Evolutionary conservation across 2,888 invertebrate species (phyloP).

Genomic region (Polydrusus cervinus): DNA sequence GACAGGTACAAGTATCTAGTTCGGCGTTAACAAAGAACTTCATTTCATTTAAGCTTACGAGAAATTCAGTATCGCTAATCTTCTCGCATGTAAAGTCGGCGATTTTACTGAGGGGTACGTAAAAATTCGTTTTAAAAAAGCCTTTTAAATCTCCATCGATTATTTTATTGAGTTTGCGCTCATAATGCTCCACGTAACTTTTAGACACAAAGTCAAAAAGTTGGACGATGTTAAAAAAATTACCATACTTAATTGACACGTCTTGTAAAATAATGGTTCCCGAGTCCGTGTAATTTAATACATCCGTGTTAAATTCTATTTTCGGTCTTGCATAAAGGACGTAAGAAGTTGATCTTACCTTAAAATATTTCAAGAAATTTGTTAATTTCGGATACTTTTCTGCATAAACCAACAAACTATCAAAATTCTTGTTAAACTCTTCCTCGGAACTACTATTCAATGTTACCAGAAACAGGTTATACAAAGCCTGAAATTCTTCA

Average conservation of each 20-base stretch:
- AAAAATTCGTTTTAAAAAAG: conserved; percentile 47
- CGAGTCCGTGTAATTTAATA: conserved; percentile 42
- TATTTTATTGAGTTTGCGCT: conserved; percentile 39
- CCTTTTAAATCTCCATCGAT: conserved; percentile 36
- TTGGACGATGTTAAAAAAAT: conserved; percentile 39
- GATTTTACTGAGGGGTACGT: conserved; percentile 31
- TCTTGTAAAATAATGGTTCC: conserved; percentile 43
- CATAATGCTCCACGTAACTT: conserved; percentile 39
- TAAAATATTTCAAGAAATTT: conserved; percentile 36
- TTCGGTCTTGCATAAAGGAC: conserved; percentile 36
- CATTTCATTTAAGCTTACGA: conserved; percentile 22
- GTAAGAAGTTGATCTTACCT: conserved; percentile 24
- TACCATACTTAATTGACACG: conserved; percentile 32
- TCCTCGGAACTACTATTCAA: conserved; percentile 32
- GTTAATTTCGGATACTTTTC: conserved; percentile 35
- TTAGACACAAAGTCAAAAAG: conserved; percentile 40
- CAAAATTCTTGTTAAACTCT: conserved; percentile 34
- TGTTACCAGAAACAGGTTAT: conserved; percentile 33
- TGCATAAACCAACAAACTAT: conserved; percentile 33
- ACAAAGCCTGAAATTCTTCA: conserved; percentile 41
- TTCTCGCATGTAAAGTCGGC: conserved; percentile 31
- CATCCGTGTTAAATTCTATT: conserved; percentile 38
- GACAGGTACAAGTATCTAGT: conserved; percentile 44
- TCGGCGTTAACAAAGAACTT: conserved; percentile 44
- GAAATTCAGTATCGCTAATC: conserved; percentile 38